Evolutionary conservation across 2,888 invertebrate species (phyloP).

Genomic region (Hydrotaea cyrtoneurina): DNA sequence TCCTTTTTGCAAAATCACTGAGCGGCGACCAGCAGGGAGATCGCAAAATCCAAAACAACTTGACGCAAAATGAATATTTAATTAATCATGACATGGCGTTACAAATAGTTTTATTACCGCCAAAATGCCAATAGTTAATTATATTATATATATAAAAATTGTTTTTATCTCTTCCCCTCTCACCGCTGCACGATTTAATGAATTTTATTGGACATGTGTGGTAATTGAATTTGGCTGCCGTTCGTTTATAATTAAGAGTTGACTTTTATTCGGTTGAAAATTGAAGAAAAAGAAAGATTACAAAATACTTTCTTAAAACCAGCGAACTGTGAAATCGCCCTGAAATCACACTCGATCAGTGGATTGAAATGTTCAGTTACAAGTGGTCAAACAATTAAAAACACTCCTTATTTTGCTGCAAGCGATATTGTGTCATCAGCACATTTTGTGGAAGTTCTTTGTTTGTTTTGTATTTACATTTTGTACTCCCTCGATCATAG

Average conservation of each 20-base stretch:
- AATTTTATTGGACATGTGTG: not conserved
- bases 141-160: constrained; percentile 4
- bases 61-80: constrained; percentile 63
- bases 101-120: constrained; percentile 39
- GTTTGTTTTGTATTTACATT: no score
- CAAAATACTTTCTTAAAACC: no score
- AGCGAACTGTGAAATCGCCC: no score
- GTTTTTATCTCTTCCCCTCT: not conserved
- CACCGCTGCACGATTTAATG: not conserved
- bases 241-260: not conserved
- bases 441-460: no score
- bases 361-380: no score
- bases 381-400: no score
- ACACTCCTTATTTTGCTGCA: no score
- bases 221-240: not conserved
- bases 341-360: no score
- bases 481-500: no score
- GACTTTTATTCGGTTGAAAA: no score
- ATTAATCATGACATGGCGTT: constrained; percentile 65
- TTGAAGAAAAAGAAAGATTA: no score
- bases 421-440: no score
- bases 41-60: not conserved
- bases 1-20: not conserved
- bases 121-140: constrained; percentile 19
- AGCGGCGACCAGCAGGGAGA: not conserved